phyloP scores from a whole-genome alignment of 2,113 vertebrate genomes.

The Oncorhynchus tshawytscha region DNA sequence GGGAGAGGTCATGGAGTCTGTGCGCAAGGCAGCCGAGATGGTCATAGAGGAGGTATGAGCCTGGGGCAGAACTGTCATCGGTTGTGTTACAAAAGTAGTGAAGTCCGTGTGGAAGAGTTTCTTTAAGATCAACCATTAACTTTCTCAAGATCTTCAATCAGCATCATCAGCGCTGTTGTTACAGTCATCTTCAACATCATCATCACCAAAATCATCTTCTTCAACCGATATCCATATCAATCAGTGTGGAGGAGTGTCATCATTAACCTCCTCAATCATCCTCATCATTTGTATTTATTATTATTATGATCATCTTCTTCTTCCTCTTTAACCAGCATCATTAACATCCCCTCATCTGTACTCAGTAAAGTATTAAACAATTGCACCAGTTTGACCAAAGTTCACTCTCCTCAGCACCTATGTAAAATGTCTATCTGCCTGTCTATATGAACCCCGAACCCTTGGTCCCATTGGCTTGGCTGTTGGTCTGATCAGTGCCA shows the following conservation, averaged over 20 bases:
- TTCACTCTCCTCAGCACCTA: background rate
- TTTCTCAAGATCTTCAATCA: no score
- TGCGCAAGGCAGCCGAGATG: conserved; percentile 70
- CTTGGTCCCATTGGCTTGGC: background rate
- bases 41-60: conserved; percentile 74
- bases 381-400: background rate
- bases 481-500: conserved; percentile 63
- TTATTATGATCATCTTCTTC: background rate
- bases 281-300: no score
- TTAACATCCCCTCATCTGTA: background rate
- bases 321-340: background rate
- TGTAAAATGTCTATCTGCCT: background rate
- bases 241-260: no score
- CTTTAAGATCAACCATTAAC: no score
- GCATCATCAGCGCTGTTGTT: no score
- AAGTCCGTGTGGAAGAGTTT: no score
- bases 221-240: no score
- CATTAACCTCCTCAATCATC: no score
- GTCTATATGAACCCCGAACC: background rate
- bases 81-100: no score
- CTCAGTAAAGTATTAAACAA: no score
- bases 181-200: no score
- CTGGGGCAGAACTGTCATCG: background rate
- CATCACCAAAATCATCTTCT: no score
- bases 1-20: conserved; percentile 76